Percentiles rank a stretch among this genome's conserved stretches.
These are phyloP conservation scores for Pangasianodon hypophthalmus DNA, from an alignment of 2,113 vertebrate species.

Conservation along the genomic window DNA sequence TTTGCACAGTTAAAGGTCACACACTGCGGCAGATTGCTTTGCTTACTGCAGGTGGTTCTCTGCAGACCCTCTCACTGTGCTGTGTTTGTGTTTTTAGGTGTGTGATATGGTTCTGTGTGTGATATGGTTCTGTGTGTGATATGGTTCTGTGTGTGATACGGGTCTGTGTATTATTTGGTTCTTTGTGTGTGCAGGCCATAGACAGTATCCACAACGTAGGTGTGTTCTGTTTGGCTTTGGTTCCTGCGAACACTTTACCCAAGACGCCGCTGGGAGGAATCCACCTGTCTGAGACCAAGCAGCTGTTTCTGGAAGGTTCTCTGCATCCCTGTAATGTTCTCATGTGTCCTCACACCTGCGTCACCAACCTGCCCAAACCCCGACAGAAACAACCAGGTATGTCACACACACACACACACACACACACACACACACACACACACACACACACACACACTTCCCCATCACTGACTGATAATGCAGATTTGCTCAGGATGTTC, in stretches of 20 bases:
- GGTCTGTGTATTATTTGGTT: neutral
- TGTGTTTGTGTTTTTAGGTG: neutral
- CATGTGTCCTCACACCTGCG: constrained; percentile 98
- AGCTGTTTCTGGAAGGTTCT: constrained; percentile 96
- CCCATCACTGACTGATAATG: too few species aligned
- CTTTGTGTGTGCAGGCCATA: constrained; percentile 81
- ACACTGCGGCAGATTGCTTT: constrained; percentile 20
- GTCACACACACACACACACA: neutral
- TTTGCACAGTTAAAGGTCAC: constrained; percentile 48
- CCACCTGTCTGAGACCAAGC: constrained; percentile 97
- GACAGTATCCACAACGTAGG: constrained; percentile 98
- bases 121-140: neutral
- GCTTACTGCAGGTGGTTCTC: constrained; percentile 16
- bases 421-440: neutral
- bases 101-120: neutral
- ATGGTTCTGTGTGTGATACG: neutral
- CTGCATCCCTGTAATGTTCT: constrained; percentile 97
- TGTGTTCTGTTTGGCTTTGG: constrained; percentile 93
- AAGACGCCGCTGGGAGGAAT: constrained; percentile 97
- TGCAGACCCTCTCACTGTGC: neutral
- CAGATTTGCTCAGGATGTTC: too few species aligned
- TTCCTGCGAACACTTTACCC: constrained; percentile 97
- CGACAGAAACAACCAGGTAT: constrained; percentile 97
- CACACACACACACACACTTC: too few species aligned
- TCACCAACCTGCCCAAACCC: constrained; percentile 97